Evolutionary conservation across 2,797 vertebrate species (phyloP), one percentile per base, ranked within the genome.

Genomic region (Sebastes elongatus): DNA sequence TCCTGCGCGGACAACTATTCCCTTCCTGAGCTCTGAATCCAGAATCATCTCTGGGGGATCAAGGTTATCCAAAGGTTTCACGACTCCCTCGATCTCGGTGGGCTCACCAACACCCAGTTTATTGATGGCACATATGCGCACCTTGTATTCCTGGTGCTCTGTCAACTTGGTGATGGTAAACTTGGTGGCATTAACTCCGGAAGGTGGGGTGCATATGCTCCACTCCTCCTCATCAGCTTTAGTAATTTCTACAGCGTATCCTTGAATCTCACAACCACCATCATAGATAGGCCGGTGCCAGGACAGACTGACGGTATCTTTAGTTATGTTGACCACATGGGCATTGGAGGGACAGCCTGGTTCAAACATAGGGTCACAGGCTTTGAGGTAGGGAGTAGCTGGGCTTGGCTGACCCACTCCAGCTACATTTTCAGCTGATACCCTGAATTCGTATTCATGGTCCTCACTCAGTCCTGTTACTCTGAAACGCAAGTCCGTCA

Each of bases 271-370:
- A 95, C 97, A 97, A 69, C 98, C 99, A 84, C 99, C 99, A 84
- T 99, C 99, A 88, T 99, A 99, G 92, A 99, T 98, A 72, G 98
- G 99, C 77, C 97, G 97, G 64, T 97, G 96, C 99, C 99, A 99
- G 72, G 96, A 94, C 84, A 99, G 71, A 68, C 84, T 96, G 80
- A 99, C 60, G 9, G 98, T 97, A 92, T 95, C 96, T 95, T 96
- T 99, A 52, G 96, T 96, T 63, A 96, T 97, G 88, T 99, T 97
- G 49, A 97, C 90, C 88, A 97, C 71, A 78, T 98, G 97, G 65
- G 91, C 94, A 88, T 99, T 98, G 76, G 96, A 96, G 74, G 99
- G 99, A 64, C 96, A 96, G 20, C 99, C 99, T 84, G 99, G 98
- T 90, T 98, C 97, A 93, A 99, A 99, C 70, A 97, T 96, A 2